Base-by-base conservation (phyloP, 1,140 invertebrate genomes). In the Adoxophyes honmai region DNA sequence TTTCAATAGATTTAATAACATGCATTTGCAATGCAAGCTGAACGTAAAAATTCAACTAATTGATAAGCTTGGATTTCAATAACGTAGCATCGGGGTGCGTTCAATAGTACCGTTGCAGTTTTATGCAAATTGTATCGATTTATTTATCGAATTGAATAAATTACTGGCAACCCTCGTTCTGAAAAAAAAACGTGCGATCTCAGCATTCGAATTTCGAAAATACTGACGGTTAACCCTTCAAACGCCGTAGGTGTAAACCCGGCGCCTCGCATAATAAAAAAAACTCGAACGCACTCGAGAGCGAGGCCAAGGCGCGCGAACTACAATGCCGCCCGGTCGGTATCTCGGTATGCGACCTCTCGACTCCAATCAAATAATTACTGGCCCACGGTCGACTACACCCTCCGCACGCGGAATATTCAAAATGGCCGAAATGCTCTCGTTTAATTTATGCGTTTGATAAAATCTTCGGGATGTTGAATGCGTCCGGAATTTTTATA, bases 331-430 rank as follows among this genome's bases (percentile, higher is more conserved):
- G 62, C 70, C 62, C 70, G 66, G 62, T 55, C 62, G 73, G 64
- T 75, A 81, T 82, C 83, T 81, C 82, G 79, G 78, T 76, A 73
- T 78, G 86, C 75, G 62, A 66, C 81, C 84, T 85, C 86, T 88
- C 83, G 81, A 88, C 83, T 88, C 70, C 83, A 86, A 88, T 88
- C 83, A 88, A 86, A 78, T 80, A 84, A 87, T 88, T 86, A 86
- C 79, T 86, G 79, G 78, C 79, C 78, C 64, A 80, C 73, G 74
- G 80, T 80, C 81, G 70, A 76, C 71, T 71, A 76, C 69, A 72
- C 75, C 78, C 79, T 73, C 66, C 59, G 66, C 55, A 63, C 70
- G 75, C 58, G 55, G 73, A 70, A 79, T 85, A 86, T 86, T 84
- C 86, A 86, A 88, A 81, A 88, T 88, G 86, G 86, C 81, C 61